Percentiles rank a stretch among this genome's conserved stretches.
phyloP scores from a whole-genome alignment of 2,888 invertebrate species.

The Cerceris ruficornis region DNA sequence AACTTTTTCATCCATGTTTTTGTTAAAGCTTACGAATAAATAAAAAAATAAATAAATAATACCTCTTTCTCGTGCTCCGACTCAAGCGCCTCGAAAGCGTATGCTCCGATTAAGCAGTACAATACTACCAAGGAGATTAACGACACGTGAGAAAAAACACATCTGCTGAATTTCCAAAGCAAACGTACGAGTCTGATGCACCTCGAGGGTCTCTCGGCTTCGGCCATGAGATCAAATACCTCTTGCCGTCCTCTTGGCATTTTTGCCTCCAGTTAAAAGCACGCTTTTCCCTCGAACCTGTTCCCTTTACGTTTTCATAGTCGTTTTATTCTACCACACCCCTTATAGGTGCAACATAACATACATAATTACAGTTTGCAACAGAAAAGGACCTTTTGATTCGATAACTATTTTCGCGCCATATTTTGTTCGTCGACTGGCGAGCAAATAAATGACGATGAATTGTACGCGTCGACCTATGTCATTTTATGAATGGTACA shows the following conservation, averaged over 20 bases:
- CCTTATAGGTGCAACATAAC: not conserved
- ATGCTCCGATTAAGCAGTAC: conserved; percentile 94
- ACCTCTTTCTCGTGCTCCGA: conserved; percentile 89
- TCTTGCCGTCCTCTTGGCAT: conserved; percentile 60
- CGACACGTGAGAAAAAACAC: conserved; percentile 94
- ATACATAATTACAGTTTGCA: not conserved
- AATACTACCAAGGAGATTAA: conserved; percentile 93
- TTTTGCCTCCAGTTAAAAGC: conserved; percentile 13
- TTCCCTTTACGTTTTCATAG: not conserved
- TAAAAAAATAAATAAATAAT: not conserved
- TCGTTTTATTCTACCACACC: not conserved
- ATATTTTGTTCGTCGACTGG: not conserved
- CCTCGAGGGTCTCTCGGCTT: conserved; percentile 71
- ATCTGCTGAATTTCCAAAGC: conserved; percentile 81
- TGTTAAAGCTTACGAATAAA: not conserved
- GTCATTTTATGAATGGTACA: not conserved
- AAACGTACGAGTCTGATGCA: conserved; percentile 73
- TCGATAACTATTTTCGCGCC: not conserved
- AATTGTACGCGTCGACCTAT: not conserved
- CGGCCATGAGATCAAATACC: conserved; percentile 61
- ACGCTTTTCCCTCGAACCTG: not conserved
- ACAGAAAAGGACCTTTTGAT: not conserved
- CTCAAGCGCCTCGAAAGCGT: conserved; percentile 91
- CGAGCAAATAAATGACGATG: not conserved
- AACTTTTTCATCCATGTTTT: not conserved